Evolutionary conservation across 2,888 invertebrate species (phyloP).

Genomic region (Dicyrtoma fusca): DNA sequence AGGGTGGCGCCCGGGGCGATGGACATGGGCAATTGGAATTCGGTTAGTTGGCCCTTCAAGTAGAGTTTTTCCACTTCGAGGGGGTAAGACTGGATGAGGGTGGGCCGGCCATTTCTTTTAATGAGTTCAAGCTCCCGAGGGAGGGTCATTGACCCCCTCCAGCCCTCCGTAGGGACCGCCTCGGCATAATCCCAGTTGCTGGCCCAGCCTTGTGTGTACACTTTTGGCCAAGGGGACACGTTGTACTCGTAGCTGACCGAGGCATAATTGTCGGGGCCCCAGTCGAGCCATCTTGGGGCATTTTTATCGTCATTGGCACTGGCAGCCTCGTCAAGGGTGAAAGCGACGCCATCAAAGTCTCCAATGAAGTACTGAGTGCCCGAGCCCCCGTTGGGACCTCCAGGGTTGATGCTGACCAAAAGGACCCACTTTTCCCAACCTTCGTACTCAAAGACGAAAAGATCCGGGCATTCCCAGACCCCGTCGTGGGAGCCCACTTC

Average conservation of each 20-base stretch:
- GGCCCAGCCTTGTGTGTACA: slow-evolving; percentile 51
- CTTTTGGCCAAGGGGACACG: neutral
- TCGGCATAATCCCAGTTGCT: slow-evolving; percentile 47
- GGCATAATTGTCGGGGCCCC: slow-evolving; percentile 54
- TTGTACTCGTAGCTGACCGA: slow-evolving; percentile 47
- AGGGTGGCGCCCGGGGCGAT: slow-evolving; percentile 16
- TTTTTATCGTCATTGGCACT: too few species aligned
- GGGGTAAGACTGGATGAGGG: slow-evolving; percentile 12
- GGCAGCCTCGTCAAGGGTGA: slow-evolving; percentile 28
- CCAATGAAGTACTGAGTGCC: slow-evolving; percentile 53
- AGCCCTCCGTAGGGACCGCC: slow-evolving; percentile 38
- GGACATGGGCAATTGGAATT: slow-evolving; percentile 18
- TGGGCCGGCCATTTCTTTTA: neutral
- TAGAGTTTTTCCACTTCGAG: neutral
- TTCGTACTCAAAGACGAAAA: slow-evolving; percentile 33
- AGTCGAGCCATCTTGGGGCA: slow-evolving; percentile 49
- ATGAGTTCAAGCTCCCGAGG: slow-evolving; percentile 35
- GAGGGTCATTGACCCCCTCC: slow-evolving; percentile 49
- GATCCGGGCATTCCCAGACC: slow-evolving; percentile 52
- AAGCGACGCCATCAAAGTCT: slow-evolving; percentile 42
- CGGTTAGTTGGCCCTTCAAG: neutral
- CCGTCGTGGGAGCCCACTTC: slow-evolving; percentile 46
- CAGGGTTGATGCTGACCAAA: slow-evolving; percentile 50
- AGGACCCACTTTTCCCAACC: slow-evolving; percentile 47
- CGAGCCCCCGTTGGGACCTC: slow-evolving; percentile 52